Evolutionary conservation across 2,888 invertebrate species (phyloP).

Genomic region (Eucera pruinosa): DNA sequence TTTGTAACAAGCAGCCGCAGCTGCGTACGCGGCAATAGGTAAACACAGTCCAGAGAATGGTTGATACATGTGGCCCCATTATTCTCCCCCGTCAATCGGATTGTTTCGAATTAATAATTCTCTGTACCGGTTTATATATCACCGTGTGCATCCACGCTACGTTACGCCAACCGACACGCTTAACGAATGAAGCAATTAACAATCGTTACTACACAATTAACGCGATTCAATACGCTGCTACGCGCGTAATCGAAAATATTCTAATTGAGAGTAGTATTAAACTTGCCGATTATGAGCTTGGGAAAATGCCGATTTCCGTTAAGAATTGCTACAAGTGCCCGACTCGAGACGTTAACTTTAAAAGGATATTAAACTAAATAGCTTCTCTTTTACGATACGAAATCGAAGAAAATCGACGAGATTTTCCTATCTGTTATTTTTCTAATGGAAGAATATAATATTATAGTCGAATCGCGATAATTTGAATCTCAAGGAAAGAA

Average conservation of each 20-base stretch:
- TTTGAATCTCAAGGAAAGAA: too few relatives aligned
- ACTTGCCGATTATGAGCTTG: not conserved
- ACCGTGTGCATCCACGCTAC: not conserved
- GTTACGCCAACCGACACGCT: not conserved
- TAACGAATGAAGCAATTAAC: conserved; percentile 24
- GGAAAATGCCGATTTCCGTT: not conserved
- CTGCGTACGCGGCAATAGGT: conserved; percentile 48
- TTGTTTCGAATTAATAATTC: conserved; percentile 54
- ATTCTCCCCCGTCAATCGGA: conserved; percentile 47
- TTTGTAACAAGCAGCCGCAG: conserved; percentile 29
- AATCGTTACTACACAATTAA: conserved; percentile 28
- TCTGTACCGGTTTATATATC: conserved; percentile 7
- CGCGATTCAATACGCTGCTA: not conserved
- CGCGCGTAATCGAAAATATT: not conserved
- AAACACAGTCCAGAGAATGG: conserved; percentile 53
- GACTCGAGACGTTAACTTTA: too few relatives aligned
- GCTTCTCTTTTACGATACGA: too few relatives aligned
- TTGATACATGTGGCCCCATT: conserved; percentile 48
- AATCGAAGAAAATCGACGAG: too few relatives aligned
- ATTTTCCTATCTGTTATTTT: too few relatives aligned
- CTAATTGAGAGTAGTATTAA: conserved; percentile 14
- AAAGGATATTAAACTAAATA: too few relatives aligned
- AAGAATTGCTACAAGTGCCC: too few relatives aligned
- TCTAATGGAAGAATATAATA: too few relatives aligned
- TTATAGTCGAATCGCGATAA: too few relatives aligned